Evolutionary conservation across 2,888 invertebrate genomes (phyloP).

Genomic region (Cephus pulcher): DNA sequence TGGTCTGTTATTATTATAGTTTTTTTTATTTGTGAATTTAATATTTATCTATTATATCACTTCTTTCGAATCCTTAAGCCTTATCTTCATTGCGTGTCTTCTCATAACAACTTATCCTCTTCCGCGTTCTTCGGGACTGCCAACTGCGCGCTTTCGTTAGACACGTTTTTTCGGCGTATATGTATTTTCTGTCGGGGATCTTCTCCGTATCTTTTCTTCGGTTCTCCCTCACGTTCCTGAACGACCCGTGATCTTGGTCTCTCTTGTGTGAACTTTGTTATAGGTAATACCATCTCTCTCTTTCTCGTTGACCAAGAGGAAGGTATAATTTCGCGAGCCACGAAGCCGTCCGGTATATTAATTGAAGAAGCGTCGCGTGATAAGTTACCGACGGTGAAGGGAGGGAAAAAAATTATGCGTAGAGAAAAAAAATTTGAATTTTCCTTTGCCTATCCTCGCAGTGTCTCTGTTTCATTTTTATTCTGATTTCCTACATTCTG

Average conservation of each 20-base stretch:
- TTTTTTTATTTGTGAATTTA: background rate
- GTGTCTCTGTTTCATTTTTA: background rate
- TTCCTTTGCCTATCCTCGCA: background rate
- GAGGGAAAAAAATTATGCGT: background rate
- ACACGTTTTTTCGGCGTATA: background rate
- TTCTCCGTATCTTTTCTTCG: background rate
- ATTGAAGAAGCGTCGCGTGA: background rate
- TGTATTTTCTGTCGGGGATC: too few relatives aligned
- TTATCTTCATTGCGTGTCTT: background rate
- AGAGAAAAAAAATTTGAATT: background rate
- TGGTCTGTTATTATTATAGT: too few relatives aligned
- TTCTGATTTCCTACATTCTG: background rate
- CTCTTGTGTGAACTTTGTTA: background rate
- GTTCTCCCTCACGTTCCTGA: background rate
- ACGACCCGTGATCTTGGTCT: background rate
- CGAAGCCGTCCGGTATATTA: background rate
- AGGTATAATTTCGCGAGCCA: background rate
- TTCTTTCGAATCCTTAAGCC: background rate
- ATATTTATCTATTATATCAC: background rate
- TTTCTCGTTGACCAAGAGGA: background rate
- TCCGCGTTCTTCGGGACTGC: constrained; percentile 43
- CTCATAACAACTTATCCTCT: constrained; percentile 20
- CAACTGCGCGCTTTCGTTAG: constrained; percentile 32
- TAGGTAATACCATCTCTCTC: background rate
- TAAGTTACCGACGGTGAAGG: too few relatives aligned